Percentiles rank a stretch among this genome's conserved stretches.
phyloP scores from a whole-genome alignment of 2,888 invertebrate genomes.

The Platycnemis pennipes region DNA sequence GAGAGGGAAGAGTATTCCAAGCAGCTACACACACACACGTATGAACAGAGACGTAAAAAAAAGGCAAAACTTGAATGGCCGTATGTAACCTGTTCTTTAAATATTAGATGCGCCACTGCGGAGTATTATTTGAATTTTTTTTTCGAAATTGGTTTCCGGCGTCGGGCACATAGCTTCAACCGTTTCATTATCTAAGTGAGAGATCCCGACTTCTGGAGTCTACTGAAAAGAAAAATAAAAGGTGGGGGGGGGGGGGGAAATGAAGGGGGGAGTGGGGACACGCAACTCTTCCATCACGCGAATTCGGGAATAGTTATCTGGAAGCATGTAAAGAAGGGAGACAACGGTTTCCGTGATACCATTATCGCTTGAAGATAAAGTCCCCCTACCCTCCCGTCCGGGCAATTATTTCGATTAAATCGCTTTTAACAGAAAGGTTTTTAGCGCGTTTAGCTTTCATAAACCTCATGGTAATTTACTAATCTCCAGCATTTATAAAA shows the following conservation, averaged over 20 bases:
- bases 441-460: constrained; percentile 29
- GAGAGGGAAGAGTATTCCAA: neutral
- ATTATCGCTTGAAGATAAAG: neutral
- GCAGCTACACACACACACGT: neutral
- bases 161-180: neutral
- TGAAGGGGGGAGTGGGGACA: neutral
- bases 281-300: constrained; percentile 38
- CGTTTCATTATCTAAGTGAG: constrained; percentile 48
- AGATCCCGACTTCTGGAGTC: constrained; percentile 20
- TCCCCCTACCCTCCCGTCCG: neutral
- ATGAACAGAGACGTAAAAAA: neutral
- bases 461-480: constrained; percentile 4
- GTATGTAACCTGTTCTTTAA: neutral
- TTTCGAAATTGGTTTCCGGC: constrained; percentile 44
- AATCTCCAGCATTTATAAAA: neutral
- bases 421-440: constrained; percentile 28
- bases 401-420: constrained; percentile 20
- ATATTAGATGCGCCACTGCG: constrained; percentile 42
- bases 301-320: neutral
- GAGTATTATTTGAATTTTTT: neutral
- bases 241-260: neutral
- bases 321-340: neutral
- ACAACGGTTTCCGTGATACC: neutral
- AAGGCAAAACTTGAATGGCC: neutral
- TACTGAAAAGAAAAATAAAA: neutral